Evolutionary conservation across 2,888 invertebrate species (phyloP).

Genomic region (Pyralis farinalis): DNA sequence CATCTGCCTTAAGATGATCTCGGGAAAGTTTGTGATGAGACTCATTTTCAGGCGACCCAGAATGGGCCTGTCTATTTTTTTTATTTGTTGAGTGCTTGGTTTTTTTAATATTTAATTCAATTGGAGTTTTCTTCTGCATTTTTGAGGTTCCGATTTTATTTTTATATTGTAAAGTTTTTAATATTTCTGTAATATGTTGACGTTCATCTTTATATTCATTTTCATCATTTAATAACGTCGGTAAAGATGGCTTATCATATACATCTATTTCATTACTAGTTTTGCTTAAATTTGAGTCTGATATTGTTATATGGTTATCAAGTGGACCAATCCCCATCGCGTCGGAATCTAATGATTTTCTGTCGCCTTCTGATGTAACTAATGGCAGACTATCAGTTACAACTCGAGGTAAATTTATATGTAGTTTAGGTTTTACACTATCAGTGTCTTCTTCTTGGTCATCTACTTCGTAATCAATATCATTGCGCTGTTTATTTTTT

Average conservation of each 20-base stretch:
- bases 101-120: neutral
- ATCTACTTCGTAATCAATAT: slow-evolving; percentile 20
- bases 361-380: slow-evolving; percentile 37
- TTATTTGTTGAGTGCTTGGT: neutral
- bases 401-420: slow-evolving; percentile 45
- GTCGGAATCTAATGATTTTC: slow-evolving; percentile 43
- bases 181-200: slow-evolving; percentile 10
- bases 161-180: neutral
- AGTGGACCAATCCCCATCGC: slow-evolving; percentile 29
- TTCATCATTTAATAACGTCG: slow-evolving; percentile 26
- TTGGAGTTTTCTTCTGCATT: neutral
- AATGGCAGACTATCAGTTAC: slow-evolving; percentile 33
- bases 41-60: slow-evolving; percentile 11
- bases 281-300: slow-evolving; percentile 23
- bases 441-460: slow-evolving; percentile 30
- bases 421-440: slow-evolving; percentile 38
- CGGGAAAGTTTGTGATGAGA: slow-evolving; percentile 40
- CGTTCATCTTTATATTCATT: slow-evolving; percentile 16
- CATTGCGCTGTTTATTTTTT: slow-evolving; percentile 14
- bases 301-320: slow-evolving; percentile 25
- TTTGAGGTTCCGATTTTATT: neutral
- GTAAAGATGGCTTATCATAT: slow-evolving; percentile 22
- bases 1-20: slow-evolving; percentile 40
- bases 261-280: slow-evolving; percentile 12
- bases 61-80: slow-evolving; percentile 5